Conservation (phyloP, 2,797 vertebrate genomes). For the Discoglossus pictus region DNA sequence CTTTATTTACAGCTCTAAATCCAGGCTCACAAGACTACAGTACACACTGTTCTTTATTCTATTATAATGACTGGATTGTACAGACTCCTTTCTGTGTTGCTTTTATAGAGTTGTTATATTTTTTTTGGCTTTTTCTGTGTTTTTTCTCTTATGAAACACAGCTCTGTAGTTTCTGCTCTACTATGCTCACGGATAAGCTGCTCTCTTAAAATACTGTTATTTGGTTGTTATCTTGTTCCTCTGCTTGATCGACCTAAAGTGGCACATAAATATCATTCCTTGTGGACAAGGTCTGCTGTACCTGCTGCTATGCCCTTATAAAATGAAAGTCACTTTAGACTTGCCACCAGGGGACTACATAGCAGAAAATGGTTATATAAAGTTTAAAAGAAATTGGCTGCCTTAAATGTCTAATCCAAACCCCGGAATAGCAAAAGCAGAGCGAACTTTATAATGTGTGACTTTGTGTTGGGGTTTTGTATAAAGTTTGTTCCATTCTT, state of each 20-base stretch:
- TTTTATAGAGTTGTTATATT: constrained; percentile 10
- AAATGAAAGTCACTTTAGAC: constrained; percentile 41
- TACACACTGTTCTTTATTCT: constrained; percentile 11
- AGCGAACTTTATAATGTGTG: not conserved
- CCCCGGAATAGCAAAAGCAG: not conserved
- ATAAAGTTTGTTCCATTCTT: too few species aligned
- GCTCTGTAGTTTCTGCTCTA: constrained; percentile 25
- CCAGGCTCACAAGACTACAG: not conserved
- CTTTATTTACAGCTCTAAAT: too few species aligned
- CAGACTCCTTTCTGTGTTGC: not conserved
- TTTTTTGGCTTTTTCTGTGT: constrained; percentile 17
- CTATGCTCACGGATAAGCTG: constrained; percentile 23
- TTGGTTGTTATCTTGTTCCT: constrained; percentile 49
- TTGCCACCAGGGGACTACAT: constrained; percentile 29
- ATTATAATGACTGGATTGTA: constrained; percentile 20
- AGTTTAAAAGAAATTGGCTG: constrained; percentile 8
- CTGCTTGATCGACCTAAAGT: constrained; percentile 47
- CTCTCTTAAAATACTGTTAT: constrained; percentile 43
- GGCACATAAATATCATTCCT: constrained; percentile 45
- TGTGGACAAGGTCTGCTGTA: constrained; percentile 34
- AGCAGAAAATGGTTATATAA: constrained; percentile 18
- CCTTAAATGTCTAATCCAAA: constrained; percentile 26
- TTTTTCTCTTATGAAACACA: constrained; percentile 11
- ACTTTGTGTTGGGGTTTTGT: too few species aligned
- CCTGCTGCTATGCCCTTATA: constrained; percentile 46